phyloP scores from a whole-genome alignment of 37 sponge, comb jelly and placozoan genomes.

The Haliclona indistincta region DNA sequence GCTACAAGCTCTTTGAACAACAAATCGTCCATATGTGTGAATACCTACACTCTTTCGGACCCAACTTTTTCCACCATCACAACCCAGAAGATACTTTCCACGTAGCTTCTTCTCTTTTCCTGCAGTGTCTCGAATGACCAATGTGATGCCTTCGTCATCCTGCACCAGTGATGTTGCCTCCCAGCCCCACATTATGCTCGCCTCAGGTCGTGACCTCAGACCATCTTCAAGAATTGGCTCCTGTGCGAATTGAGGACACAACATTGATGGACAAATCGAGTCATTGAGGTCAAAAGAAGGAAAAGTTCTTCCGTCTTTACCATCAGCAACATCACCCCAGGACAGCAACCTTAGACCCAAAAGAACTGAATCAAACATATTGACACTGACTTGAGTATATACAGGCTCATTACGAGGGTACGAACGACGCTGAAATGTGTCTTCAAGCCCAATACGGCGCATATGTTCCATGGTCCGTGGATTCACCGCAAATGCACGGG shows the following conservation, averaged over 20 bases:
- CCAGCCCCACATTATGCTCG: constrained; percentile 56
- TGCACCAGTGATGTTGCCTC: constrained; percentile 34
- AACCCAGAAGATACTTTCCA: constrained; percentile 56
- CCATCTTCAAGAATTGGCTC: constrained; percentile 65
- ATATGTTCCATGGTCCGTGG: constrained; percentile 75
- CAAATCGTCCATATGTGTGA: constrained; percentile 64
- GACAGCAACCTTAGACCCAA: constrained; percentile 30
- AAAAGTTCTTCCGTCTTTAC: constrained; percentile 2
- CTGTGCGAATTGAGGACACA: constrained; percentile 55
- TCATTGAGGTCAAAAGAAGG: neutral
- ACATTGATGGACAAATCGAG: constrained; percentile 20
- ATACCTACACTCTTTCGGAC: constrained; percentile 50
- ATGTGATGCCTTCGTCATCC: constrained; percentile 53
- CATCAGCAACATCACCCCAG: constrained; percentile 58
- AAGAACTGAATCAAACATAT: neutral
- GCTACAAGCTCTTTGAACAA: constrained; percentile 48
- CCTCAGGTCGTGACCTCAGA: constrained; percentile 16
- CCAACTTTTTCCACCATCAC: constrained; percentile 71
- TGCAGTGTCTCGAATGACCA: constrained; percentile 10
- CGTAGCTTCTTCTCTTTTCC: constrained; percentile 28
- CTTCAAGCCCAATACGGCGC: constrained; percentile 58
- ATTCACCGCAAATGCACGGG: constrained; percentile 53
- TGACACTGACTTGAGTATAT: neutral
- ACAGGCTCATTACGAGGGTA: constrained; percentile 48
- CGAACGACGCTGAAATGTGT: constrained; percentile 28